These are phyloP conservation scores for Andrena fulva DNA, from an alignment of 2,888 invertebrate genomes.

Conservation along the genomic window DNA sequence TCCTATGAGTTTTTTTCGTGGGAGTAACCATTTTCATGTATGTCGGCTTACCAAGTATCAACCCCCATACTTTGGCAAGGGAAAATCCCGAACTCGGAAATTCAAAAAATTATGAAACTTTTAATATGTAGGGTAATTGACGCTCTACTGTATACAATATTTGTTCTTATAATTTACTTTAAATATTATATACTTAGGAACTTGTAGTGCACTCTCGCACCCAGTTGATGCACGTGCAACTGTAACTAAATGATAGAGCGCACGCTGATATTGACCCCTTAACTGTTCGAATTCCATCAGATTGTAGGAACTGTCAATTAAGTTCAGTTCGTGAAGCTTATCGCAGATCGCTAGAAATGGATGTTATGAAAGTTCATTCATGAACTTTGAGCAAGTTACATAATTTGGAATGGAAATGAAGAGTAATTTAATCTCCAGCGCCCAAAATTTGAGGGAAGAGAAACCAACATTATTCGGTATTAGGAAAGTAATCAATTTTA, in stretches of 20 bases:
- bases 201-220: constrained; percentile 69
- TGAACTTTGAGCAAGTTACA: neutral
- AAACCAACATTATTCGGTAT: too few relatives aligned
- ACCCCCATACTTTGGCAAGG: too few relatives aligned
- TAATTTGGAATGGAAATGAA: constrained; percentile 7
- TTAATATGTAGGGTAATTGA: too few relatives aligned
- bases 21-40: too few relatives aligned
- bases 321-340: constrained; percentile 88
- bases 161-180: neutral
- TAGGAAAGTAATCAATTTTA: too few relatives aligned
- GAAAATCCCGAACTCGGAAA: too few relatives aligned
- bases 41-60: too few relatives aligned
- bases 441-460: too few relatives aligned
- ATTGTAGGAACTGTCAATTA: constrained; percentile 90
- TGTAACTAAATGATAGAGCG: constrained; percentile 88
- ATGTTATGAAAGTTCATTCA: constrained; percentile 19
- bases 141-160: too few relatives aligned
- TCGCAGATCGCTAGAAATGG: constrained; percentile 87
- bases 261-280: constrained; percentile 89
- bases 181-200: constrained; percentile 72
- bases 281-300: constrained; percentile 90
- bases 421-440: too few relatives aligned
- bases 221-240: constrained; percentile 85
- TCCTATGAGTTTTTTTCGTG: too few relatives aligned
- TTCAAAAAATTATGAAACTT: too few relatives aligned